Conservation (phyloP, 2,888 invertebrate species). For the Adela reaumurella region DNA sequence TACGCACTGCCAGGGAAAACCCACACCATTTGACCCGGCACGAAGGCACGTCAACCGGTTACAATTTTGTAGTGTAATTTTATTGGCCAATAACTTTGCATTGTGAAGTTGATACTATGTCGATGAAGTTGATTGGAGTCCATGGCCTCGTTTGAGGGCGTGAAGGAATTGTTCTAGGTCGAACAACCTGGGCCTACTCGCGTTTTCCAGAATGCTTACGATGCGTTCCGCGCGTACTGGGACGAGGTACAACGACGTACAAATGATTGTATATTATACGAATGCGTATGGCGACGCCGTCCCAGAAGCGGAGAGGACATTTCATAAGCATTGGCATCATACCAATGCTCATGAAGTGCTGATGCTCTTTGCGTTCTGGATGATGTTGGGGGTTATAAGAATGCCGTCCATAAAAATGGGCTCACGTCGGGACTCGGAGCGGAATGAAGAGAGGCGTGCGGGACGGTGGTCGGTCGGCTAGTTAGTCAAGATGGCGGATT, state of each 20-base stretch:
- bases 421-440: no score
- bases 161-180: not conserved
- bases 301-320: not conserved
- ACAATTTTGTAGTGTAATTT: no score
- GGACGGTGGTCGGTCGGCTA: no score
- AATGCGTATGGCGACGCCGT: not conserved
- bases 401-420: conserved; percentile 1
- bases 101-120: no score
- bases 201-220: not conserved
- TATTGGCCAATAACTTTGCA: no score
- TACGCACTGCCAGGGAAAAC: conserved; percentile 13
- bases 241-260: not conserved
- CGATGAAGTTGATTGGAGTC: no score
- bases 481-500: no score
- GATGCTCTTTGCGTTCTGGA: conserved; percentile 3
- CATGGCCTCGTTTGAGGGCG: not conserved
- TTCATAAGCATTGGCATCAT: not conserved
- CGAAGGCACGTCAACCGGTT: no score
- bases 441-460: no score
- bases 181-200: not conserved
- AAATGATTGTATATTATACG: not conserved
- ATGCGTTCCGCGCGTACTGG: conserved; percentile 1
- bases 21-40: conserved; percentile 15
- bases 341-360: conserved; percentile 1
- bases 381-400: conserved; percentile 2